Evolutionary conservation across 2,113 vertebrate genomes (phyloP), one percentile per base, ranked within the genome.

Genomic region (Pycnonotus jocosus): DNA sequence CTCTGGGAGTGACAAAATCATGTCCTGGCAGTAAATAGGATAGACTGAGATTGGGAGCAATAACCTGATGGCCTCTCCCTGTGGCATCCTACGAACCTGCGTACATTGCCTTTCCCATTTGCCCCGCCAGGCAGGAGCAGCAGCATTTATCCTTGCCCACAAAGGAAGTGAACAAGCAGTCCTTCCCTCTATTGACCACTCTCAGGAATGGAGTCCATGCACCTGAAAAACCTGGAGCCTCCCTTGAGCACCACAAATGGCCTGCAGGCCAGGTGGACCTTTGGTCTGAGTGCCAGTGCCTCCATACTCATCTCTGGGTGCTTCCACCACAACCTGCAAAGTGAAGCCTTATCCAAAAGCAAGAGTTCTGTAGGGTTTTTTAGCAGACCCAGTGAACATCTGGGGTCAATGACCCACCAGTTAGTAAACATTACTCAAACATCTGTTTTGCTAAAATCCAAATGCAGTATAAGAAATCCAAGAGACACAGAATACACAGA

Each of bases 141-240:
- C 92, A 95, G 57, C 94, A 95, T 96, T 94, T 93, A 78, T 90
- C 47, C 48, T 94, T 94, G 91, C 91, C 92, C 94, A 94, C 91
- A 95, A 81, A 90, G 92, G 95, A 94, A 92, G 81, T 54, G 81
- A 84, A 87, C 27, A 42, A 92, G 56, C 85, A 70, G 78, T 74
- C 94, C 90, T 93, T 84, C 78, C 85, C 78, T 73, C 56, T 70
- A 28, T 1, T 84, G 65, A 69, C 88, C 81, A 62, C 74, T 78
- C 56, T 90, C 53, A 88, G 91, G 95, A 93, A 94, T 92, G 94
- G 90, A 81, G 60, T 73, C 50, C 51, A 21, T 6, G 23, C 73
- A 91, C 69, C 13, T 0, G 24, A 80, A 72, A 88, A 87, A 70
- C 66, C 38, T 87, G 89, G 71, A 92, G 54, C 91, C 86, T 93